Evolutionary conservation across 2,888 invertebrate genomes (phyloP), one percentile per base, ranked within the genome.

Genomic region (Melinopterus prodromus): DNA sequence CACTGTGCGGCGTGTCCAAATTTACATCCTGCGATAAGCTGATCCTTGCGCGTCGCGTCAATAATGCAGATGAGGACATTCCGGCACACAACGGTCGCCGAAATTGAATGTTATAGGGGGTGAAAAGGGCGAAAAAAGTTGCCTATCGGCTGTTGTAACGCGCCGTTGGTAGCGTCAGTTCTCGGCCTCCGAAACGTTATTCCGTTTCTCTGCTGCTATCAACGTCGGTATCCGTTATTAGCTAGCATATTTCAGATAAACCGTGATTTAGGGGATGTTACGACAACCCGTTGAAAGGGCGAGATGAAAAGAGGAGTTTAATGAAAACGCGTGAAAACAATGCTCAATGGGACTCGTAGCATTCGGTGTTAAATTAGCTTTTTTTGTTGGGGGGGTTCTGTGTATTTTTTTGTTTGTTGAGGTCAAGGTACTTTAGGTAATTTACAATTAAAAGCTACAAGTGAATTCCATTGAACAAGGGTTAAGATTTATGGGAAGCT

Each of bases 11-110:
- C 53, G 53, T 6, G 53, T 53, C 12, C 53, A 53, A 53, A 53
- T 53, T 53, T 53, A 53, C 53, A 53, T 53, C 53, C 53, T 53
- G 53, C 53, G 53, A 53, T 53, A 53, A 53, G 53, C 53, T 53
- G 53, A 53, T 53, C 53, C 53, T 53, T 53, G 53, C 53, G 53
- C 53, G 53, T 53, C 5, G 53, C 53, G 12, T 53, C 53, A 53
- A 53, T 53, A 53, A 53, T 53, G 53, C 53, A 53, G 53, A 53
- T 53, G 53, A 53, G 53, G 53, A 12, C 53, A 53, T 53, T 53
- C 12, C 53, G 53, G 53, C 53, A 53, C 7, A 53, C 53, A 53
- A 12, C 53, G 53, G 53, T 12, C 53, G 53, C 53, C 53, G 53
- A 53, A 53, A 53, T 53, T 53, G 53, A 53, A 53, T 53, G 53